Evolutionary conservation across 2,113 vertebrate genomes (phyloP).

Genomic region (Calyptomena viridis): DNA sequence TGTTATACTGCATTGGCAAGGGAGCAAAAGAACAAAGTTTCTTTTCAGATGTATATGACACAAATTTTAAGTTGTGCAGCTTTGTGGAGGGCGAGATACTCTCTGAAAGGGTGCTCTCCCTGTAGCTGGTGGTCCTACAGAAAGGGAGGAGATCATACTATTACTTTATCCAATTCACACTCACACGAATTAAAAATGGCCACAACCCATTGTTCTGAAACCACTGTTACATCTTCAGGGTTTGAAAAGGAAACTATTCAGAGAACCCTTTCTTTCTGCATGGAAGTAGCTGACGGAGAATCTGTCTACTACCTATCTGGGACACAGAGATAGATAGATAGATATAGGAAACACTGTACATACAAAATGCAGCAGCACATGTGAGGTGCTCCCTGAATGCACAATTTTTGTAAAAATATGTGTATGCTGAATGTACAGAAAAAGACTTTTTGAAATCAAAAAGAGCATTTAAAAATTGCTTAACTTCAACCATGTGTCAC

Average conservation of each 20-base stretch:
- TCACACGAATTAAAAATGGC: constrained; percentile 41
- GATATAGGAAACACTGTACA: not conserved
- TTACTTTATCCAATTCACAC: not conserved
- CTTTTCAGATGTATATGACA: constrained; percentile 24
- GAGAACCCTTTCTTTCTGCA: not conserved
- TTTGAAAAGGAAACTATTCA: constrained; percentile 11
- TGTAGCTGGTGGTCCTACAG: not conserved
- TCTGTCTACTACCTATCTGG: not conserved
- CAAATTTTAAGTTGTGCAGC: constrained; percentile 31
- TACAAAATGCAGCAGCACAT: not conserved
- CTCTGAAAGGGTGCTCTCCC: not conserved
- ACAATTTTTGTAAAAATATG: not conserved
- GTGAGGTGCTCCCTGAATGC: not conserved
- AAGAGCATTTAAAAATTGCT: constrained; percentile 61
- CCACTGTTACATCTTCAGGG: not conserved
- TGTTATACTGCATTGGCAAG: not conserved
- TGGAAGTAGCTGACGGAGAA: not conserved
- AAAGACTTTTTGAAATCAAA: constrained; percentile 49
- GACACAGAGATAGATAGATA: too few relatives aligned
- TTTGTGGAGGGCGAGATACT: not conserved
- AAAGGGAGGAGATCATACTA: not conserved
- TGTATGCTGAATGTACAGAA: not conserved
- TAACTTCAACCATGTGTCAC: constrained; percentile 30
- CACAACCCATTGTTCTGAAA: constrained; percentile 14
- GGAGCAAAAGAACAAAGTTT: constrained; percentile 37